Conservation (phyloP, 2,113 vertebrate genomes). For the Chauna torquata region DNA sequence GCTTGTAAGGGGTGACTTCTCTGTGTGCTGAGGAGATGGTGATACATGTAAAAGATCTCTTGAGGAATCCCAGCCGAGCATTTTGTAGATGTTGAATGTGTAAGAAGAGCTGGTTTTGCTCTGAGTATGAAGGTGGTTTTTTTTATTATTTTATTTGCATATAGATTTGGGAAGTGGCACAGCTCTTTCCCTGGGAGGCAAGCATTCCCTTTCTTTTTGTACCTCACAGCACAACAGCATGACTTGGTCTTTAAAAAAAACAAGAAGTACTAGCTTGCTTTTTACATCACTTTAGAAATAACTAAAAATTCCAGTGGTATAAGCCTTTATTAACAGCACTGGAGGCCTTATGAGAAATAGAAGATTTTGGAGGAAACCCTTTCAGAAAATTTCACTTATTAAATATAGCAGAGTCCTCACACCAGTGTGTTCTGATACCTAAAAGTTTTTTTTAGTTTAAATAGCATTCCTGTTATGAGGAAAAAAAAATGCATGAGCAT, state of each 20-base stretch:
- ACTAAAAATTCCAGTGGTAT: neutral
- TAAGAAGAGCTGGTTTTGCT: neutral
- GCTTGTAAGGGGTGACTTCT: no score
- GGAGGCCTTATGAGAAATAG: neutral
- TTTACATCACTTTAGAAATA: neutral
- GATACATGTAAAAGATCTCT: neutral
- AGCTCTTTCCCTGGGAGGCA: neutral
- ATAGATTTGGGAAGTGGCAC: neutral
- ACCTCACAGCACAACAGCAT: neutral
- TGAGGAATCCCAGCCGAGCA: neutral
- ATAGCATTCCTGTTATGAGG: neutral
- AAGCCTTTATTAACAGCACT: neutral
- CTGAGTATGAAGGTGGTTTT: accelerated
- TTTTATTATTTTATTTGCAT: neutral
- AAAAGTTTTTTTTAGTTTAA: neutral
- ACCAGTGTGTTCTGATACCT: neutral
- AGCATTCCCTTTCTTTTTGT: neutral
- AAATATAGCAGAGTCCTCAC: neutral
- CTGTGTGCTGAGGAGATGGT: accelerated
- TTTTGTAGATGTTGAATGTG: neutral
- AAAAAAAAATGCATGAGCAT: neutral
- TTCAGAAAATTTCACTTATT: neutral
- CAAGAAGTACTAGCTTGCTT: neutral
- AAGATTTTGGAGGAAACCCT: neutral
- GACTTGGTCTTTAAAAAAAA: neutral